Evolutionary conservation across 2,888 invertebrate species (phyloP).

Genomic region (Alcis repandata): DNA sequence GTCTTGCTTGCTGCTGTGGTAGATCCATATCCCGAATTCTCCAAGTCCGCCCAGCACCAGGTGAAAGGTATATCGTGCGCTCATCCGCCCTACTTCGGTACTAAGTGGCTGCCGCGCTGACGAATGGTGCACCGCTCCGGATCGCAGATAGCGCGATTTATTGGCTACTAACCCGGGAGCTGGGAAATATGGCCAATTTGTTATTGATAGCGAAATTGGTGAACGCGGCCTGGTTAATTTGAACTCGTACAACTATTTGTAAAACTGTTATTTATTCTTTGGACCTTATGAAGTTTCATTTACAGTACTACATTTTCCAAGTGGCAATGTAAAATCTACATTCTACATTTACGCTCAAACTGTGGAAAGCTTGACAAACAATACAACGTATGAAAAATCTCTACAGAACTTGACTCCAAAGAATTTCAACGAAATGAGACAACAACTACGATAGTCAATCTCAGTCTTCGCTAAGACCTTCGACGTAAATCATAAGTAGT

Average conservation of each 20-base stretch:
- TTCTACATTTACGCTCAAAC: background rate
- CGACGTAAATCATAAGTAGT: background rate
- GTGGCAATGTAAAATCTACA: background rate
- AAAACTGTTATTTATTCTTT: background rate
- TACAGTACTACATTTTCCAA: too few species aligned
- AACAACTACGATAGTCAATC: background rate
- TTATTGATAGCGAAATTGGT: slow-evolving; percentile 55
- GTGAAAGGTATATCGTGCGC: slow-evolving; percentile 69
- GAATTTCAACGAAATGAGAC: background rate
- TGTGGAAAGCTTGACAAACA: background rate
- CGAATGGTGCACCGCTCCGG: slow-evolving; percentile 67
- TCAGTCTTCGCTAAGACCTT: background rate
- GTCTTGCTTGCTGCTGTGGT: too few species aligned
- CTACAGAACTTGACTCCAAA: background rate
- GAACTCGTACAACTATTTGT: slow-evolving; percentile 4
- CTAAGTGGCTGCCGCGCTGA: slow-evolving; percentile 71
- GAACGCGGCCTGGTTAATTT: slow-evolving; percentile 45
- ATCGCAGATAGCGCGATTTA: slow-evolving; percentile 62
- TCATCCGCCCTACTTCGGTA: slow-evolving; percentile 63
- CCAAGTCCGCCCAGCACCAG: slow-evolving; percentile 49
- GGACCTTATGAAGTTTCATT: background rate
- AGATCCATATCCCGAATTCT: background rate
- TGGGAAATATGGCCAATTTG: slow-evolving; percentile 52
- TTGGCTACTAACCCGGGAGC: slow-evolving; percentile 53
- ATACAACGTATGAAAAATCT: background rate